phyloP scores from a whole-genome alignment of 2,797 vertebrate genomes.

The Semotilus atromaculatus region DNA sequence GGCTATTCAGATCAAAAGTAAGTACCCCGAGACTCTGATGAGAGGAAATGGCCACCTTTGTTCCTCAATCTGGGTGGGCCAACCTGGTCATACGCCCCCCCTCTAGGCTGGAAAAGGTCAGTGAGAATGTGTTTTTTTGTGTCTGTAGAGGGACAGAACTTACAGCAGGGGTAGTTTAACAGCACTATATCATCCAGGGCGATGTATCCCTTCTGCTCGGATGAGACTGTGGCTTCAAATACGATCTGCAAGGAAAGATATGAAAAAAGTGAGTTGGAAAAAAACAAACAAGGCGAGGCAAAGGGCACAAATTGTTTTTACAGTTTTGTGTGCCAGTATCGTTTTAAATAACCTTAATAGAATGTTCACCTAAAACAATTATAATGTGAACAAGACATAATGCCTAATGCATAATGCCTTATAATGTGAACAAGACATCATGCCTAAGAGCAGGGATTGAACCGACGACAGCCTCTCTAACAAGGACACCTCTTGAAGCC shows the following conservation, averaged over 20 bases:
- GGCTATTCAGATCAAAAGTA: conserved; percentile 42
- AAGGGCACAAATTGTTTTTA: neutral
- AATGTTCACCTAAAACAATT: neutral
- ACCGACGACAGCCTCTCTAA: neutral
- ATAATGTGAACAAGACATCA: neutral
- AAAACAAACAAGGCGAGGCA: neutral
- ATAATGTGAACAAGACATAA: neutral
- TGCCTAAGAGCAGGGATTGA: neutral
- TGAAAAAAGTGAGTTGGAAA: conserved; percentile 13
- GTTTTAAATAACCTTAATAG: neutral
- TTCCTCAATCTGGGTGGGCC: neutral
- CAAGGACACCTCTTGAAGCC: neutral
- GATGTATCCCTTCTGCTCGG: conserved; percentile 88
- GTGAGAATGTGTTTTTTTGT: conserved; percentile 4
- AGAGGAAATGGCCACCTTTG: conserved; percentile 24
- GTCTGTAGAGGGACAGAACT: conserved; percentile 66
- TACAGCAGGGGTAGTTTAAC: conserved; percentile 89
- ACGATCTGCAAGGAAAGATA: conserved; percentile 81
- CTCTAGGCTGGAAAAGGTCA: conserved; percentile 61
- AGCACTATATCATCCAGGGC: conserved; percentile 93
- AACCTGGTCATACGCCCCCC: neutral
- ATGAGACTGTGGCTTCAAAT: conserved; percentile 89
- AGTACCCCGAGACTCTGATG: neutral
- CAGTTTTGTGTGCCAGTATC: neutral
- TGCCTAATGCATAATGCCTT: neutral